These are phyloP conservation scores for Manacus vitellinus DNA, from an alignment of 2,113 vertebrate genomes.

Conservation along the genomic window DNA sequence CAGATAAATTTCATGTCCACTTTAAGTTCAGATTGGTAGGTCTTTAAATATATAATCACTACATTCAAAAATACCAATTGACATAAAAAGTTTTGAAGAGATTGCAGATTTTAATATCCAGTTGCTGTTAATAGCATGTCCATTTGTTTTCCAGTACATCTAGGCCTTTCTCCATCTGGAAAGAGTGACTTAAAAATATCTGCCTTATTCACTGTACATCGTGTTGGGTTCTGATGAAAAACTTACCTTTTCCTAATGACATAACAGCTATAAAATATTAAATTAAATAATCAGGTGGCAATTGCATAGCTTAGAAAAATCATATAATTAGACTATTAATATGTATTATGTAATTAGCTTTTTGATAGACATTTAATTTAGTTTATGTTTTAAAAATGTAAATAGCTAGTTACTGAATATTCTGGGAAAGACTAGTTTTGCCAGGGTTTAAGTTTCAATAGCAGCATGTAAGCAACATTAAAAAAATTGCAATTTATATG, in stretches of 20 bases:
- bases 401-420: slow-evolving; percentile 21
- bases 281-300: slow-evolving; percentile 30
- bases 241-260: not conserved
- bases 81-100: not conserved
- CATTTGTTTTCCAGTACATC: not conserved
- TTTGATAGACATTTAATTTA: slow-evolving; percentile 34
- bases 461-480: not conserved
- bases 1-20: not conserved
- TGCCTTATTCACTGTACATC: not conserved
- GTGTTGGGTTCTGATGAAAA: not conserved
- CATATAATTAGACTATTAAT: slow-evolving; percentile 16
- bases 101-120: slow-evolving; percentile 8
- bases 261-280: not conserved
- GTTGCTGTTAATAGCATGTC: not conserved
- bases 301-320: slow-evolving; percentile 7
- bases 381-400: slow-evolving; percentile 29
- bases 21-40: not conserved
- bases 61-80: not conserved
- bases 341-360: slow-evolving; percentile 6
- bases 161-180: not conserved
- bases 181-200: not conserved
- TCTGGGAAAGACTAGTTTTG: not conserved
- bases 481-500: not conserved
- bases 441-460: not conserved
- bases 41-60: not conserved